These are phyloP conservation scores for Tetranychus truncatus DNA, from an alignment of 2,888 invertebrate species.

Conservation along the genomic window DNA sequence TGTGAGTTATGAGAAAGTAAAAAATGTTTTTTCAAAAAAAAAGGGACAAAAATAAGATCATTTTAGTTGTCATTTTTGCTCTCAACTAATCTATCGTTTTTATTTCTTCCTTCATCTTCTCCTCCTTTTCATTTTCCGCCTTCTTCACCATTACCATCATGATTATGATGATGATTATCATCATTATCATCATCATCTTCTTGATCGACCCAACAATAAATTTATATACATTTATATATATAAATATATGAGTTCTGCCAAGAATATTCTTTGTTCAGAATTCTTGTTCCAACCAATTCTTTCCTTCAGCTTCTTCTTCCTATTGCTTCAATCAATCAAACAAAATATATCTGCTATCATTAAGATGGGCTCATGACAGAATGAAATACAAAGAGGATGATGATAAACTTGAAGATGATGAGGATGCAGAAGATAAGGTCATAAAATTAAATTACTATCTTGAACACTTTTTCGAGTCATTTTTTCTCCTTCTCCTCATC, in stretches of 20 bases:
- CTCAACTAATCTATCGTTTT: not conserved
- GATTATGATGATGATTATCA: not conserved
- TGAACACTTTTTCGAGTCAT: not conserved
- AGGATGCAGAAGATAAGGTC: not conserved
- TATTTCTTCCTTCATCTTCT: not conserved
- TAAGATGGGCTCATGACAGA: not conserved
- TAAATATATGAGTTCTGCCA: not conserved
- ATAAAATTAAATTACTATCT: slow-evolving; percentile 1
- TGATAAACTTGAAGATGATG: not conserved
- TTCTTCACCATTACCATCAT: not conserved
- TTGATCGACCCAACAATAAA: not conserved
- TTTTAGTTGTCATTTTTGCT: not conserved
- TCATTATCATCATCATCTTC: not conserved
- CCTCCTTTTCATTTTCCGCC: not conserved
- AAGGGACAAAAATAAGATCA: not conserved
- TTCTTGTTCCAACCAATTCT: not conserved
- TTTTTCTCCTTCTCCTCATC: no score
- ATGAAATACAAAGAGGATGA: not conserved
- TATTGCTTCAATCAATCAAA: not conserved
- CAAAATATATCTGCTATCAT: not conserved
- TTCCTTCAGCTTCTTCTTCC: not conserved
- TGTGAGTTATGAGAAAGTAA: not conserved
- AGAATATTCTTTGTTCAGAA: slow-evolving; percentile 1
- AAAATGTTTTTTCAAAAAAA: not conserved
- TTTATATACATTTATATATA: not conserved